Evolutionary conservation across 1,140 invertebrate genomes (phyloP).

Genomic region (Tetramorium parvispinum): DNA sequence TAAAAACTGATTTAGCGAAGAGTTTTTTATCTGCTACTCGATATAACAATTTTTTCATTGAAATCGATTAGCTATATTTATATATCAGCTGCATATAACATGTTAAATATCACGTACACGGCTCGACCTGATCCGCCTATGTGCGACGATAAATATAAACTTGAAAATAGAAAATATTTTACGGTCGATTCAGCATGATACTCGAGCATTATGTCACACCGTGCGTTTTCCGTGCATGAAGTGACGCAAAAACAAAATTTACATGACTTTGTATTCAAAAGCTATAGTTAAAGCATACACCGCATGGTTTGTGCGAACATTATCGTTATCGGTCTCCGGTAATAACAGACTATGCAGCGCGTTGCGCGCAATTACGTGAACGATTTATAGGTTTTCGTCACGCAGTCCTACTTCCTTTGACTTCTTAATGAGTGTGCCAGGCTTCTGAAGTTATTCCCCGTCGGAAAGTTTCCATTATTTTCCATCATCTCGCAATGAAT

Average conservation of each 20-base stretch:
- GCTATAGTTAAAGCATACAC: slow-evolving; percentile 18
- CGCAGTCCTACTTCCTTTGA: slow-evolving; percentile 70
- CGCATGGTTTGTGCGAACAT: slow-evolving; percentile 72
- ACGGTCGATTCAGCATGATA: slow-evolving; percentile 1
- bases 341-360: slow-evolving; percentile 70
- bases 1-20: neutral
- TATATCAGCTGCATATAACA: neutral
- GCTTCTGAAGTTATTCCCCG: slow-evolving; percentile 57
- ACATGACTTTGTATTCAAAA: slow-evolving; percentile 25
- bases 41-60: neutral
- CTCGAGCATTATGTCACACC: neutral
- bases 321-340: slow-evolving; percentile 75
- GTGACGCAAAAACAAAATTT: slow-evolving; percentile 33
- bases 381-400: slow-evolving; percentile 74
- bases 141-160: neutral
- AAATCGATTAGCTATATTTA: slow-evolving; percentile 2
- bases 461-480: slow-evolving; percentile 57
- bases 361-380: slow-evolving; percentile 58
- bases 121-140: neutral
- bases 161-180: slow-evolving; percentile 12
- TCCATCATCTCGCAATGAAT: slow-evolving; percentile 57
- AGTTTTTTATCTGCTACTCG: neutral
- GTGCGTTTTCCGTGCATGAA: neutral
- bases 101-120: neutral
- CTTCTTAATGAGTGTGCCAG: slow-evolving; percentile 55